These are phyloP conservation scores for Brachionus asplanchnoidis DNA, from an alignment of 1,140 invertebrate species.

Conservation along the genomic window DNA sequence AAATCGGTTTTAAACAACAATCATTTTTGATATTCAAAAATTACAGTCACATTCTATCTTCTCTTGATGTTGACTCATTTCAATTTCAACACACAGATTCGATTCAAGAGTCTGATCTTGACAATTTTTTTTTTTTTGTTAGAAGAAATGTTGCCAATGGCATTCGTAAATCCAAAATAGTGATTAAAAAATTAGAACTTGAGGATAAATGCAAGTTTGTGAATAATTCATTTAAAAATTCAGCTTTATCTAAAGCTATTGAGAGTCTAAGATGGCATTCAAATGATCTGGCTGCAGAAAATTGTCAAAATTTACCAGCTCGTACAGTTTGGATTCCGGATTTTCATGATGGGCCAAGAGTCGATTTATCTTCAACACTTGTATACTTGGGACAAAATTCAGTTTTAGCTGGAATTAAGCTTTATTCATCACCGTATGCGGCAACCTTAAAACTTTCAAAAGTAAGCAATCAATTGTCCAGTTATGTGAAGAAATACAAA, in stretches of 20 bases:
- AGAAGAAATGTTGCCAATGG: not conserved
- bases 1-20: not conserved
- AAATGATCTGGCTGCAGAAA: constrained; percentile 17
- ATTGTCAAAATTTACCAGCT: not conserved
- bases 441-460: not conserved
- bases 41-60: not conserved
- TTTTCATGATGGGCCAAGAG: constrained; percentile 25
- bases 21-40: not conserved
- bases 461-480: not conserved
- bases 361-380: not conserved
- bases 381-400: constrained; percentile 3
- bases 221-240: not conserved
- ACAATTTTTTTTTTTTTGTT: not conserved
- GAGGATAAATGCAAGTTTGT: not conserved
- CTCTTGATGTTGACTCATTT: not conserved
- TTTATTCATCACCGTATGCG: not conserved
- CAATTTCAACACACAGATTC: not conserved
- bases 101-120: not conserved
- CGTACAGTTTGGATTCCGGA: constrained; percentile 7
- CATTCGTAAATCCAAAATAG: not conserved
- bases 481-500: not conserved
- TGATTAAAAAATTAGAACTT: not conserved
- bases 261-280: not conserved
- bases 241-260: not conserved
- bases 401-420: not conserved